Conservation (phyloP, 1,140 invertebrate species). For the Euglossa dilemma region DNA sequence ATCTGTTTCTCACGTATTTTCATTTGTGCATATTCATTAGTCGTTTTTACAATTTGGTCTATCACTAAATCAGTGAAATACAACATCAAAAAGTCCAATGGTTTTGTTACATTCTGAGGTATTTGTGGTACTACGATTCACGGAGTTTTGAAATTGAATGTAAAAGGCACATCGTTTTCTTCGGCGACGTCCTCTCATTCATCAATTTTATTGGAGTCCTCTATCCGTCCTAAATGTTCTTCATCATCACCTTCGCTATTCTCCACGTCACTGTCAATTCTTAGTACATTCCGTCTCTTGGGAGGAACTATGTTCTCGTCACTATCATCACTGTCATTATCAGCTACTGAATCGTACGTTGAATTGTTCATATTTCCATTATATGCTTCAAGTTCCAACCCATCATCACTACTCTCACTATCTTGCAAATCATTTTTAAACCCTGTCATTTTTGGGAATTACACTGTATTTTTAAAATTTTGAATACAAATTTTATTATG, state of each 20-base stretch:
- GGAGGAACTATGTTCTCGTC: conserved; percentile 35
- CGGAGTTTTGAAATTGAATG: neutral
- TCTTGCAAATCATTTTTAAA: conserved; percentile 39
- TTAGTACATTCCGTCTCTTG: conserved; percentile 40
- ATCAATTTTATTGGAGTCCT: too few relatives aligned
- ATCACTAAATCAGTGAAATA: too few relatives aligned
- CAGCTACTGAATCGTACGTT: too few relatives aligned
- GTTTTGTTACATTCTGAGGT: too few relatives aligned
- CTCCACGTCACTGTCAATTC: too few relatives aligned
- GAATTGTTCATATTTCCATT: conserved; percentile 38
- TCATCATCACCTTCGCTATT: too few relatives aligned
- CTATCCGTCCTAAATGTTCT: too few relatives aligned
- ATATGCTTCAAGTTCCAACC: conserved; percentile 16
- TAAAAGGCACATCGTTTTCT: conserved; percentile 31
- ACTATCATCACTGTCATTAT: too few relatives aligned
- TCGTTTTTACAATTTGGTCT: neutral
- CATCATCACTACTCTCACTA: conserved; percentile 30
- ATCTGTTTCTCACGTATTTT: conserved; percentile 2
- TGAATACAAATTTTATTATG: too few relatives aligned
- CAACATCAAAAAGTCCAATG: too few relatives aligned
- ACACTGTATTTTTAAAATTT: too few relatives aligned
- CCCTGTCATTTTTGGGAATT: too few relatives aligned
- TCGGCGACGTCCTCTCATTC: conserved; percentile 15
- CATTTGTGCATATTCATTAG: conserved; percentile 8
- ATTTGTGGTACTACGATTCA: neutral